Percentiles rank a stretch among this genome's conserved stretches.
These are phyloP conservation scores for Drosophila sproati DNA, from an alignment of 1,140 invertebrate genomes.

Conservation along the genomic window DNA sequence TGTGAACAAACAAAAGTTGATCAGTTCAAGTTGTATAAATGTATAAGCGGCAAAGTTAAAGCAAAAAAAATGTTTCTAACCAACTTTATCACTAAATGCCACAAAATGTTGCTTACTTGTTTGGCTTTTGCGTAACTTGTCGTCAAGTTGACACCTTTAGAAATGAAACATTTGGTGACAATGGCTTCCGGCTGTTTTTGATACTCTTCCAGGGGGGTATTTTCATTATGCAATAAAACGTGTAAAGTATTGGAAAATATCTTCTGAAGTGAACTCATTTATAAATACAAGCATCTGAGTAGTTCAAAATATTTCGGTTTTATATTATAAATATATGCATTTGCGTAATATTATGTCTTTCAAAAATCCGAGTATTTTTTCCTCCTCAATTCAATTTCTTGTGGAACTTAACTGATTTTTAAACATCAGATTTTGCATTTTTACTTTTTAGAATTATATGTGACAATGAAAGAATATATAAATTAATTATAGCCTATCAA, in stretches of 20 bases:
- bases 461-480: no score
- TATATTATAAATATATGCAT: no score
- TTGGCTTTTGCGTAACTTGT: slow-evolving; percentile 19
- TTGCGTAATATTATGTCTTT: no score
- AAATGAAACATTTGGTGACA: not conserved
- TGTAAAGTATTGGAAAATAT: not conserved
- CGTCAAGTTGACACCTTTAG: slow-evolving; percentile 13
- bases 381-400: no score
- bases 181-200: not conserved
- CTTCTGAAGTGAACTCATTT: no score
- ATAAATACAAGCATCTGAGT: no score
- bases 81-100: slow-evolving; percentile 21
- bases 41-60: not conserved
- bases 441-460: no score
- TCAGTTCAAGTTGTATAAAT: not conserved
- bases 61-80: not conserved
- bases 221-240: not conserved
- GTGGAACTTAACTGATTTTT: no score
- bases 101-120: slow-evolving; percentile 20
- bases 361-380: no score
- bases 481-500: no score
- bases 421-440: no score
- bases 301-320: no score
- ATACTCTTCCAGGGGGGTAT: not conserved
- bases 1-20: slow-evolving; percentile 23